Evolutionary conservation across 2,888 invertebrate genomes (phyloP).

Genomic region (Thera obeliscata): DNA sequence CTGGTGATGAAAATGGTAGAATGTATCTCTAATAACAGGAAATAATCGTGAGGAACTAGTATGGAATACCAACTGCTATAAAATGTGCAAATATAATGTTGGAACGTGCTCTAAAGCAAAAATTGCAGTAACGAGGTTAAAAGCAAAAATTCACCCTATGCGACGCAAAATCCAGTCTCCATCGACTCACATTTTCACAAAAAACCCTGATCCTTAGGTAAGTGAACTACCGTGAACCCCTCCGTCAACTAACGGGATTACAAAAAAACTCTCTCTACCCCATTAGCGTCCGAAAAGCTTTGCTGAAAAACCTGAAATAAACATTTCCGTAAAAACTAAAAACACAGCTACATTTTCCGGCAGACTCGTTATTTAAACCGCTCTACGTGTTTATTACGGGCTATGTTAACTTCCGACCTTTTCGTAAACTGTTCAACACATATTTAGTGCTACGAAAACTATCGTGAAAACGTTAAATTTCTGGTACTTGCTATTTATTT

Average conservation of each 20-base stretch:
- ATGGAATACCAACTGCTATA: no score
- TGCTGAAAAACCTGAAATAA: slow-evolving; percentile 16
- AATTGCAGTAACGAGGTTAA: not conserved
- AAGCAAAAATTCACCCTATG: not conserved
- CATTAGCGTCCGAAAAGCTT: slow-evolving; percentile 20
- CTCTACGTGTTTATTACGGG: slow-evolving; percentile 15
- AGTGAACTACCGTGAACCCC: not conserved
- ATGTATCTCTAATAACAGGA: no score
- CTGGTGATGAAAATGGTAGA: no score
- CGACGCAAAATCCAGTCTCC: not conserved
- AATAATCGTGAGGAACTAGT: no score
- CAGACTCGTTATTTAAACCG: slow-evolving; percentile 15
- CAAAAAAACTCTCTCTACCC: slow-evolving; percentile 12
- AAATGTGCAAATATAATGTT: no score
- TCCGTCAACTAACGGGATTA: slow-evolving; percentile 16
- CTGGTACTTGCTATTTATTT: not conserved
- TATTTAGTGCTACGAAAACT: slow-evolving; percentile 9
- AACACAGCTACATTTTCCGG: not conserved
- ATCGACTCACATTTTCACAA: not conserved
- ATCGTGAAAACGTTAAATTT: not conserved
- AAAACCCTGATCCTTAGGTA: slow-evolving; percentile 9
- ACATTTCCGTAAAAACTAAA: slow-evolving; percentile 7
- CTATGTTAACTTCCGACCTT: slow-evolving; percentile 13
- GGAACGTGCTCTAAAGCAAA: not conserved
- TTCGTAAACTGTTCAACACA: slow-evolving; percentile 8